Evolutionary conservation across 2,888 invertebrate species (phyloP).

Genomic region (Sisyra nigra): DNA sequence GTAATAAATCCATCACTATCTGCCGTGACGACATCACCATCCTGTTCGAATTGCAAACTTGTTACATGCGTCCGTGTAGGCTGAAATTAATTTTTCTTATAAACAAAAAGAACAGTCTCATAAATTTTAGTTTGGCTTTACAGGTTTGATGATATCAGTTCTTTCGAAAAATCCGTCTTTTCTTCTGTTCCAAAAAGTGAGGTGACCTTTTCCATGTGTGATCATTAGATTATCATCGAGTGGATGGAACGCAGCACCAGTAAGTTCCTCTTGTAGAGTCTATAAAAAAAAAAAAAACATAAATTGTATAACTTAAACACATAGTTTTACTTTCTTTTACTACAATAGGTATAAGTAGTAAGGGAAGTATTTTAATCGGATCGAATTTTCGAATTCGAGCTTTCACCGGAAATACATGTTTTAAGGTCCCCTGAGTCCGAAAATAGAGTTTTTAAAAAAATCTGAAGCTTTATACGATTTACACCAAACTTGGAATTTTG

Average conservation of each 20-base stretch:
- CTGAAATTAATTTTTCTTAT: conserved; percentile 26
- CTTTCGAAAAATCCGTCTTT: conserved; percentile 84
- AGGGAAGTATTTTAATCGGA: too few species aligned
- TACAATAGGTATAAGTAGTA: too few species aligned
- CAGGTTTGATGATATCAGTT: conserved; percentile 76
- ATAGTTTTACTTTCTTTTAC: too few species aligned
- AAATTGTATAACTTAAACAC: neutral
- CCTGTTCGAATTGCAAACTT: conserved; percentile 77
- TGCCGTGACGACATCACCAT: conserved; percentile 83
- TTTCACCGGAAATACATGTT: too few species aligned
- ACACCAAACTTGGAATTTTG: too few species aligned
- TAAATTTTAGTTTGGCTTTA: conserved; percentile 26
- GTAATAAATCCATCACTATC: conserved; percentile 86
- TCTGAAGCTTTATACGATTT: too few species aligned
- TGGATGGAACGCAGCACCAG: conserved; percentile 82
- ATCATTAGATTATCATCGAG: conserved; percentile 80
- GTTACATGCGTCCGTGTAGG: conserved; percentile 73
- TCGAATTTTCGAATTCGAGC: too few species aligned
- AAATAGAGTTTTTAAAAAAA: too few species aligned
- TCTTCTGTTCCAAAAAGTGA: conserved; percentile 83
- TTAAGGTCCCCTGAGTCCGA: too few species aligned
- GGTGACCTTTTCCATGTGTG: conserved; percentile 79
- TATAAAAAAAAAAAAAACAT: conserved; percentile 23
- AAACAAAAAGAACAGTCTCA: neutral
- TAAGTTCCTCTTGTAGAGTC: conserved; percentile 79